phyloP scores from a whole-genome alignment of 2,888 invertebrate genomes.

The Lepidocyrtinus sp. region DNA sequence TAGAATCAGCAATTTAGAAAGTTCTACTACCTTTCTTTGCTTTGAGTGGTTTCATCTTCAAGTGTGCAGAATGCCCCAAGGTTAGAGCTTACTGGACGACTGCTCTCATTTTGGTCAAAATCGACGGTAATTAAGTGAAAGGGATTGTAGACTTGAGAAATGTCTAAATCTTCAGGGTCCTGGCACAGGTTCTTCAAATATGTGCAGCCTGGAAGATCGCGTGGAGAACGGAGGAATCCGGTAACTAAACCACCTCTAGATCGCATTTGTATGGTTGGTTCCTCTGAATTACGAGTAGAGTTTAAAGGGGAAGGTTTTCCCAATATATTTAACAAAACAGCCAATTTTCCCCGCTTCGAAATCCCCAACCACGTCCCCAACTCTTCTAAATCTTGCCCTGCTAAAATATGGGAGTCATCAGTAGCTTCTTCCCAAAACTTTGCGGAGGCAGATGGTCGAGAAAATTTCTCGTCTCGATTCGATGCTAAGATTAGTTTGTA shows the following conservation, averaged over 20 bases:
- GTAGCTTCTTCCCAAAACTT: constrained; percentile 75
- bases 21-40: no score
- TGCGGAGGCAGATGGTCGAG: neutral
- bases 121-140: constrained; percentile 65
- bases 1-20: no score
- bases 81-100: neutral
- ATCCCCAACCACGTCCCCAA: constrained; percentile 67
- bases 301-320: constrained; percentile 6
- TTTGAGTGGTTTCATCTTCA: no score
- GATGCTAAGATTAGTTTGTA: constrained; percentile 83
- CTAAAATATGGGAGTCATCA: constrained; percentile 73
- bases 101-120: neutral
- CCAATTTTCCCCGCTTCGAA: constrained; percentile 59
- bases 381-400: constrained; percentile 63
- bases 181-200: constrained; percentile 64
- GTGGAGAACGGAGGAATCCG: constrained; percentile 61
- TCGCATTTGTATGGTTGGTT: no score
- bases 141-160: constrained; percentile 44
- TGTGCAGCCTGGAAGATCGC: constrained; percentile 55
- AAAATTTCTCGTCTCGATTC: constrained; percentile 84
- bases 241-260: constrained; percentile 61
- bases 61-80: no score
- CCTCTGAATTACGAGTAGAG: no score
- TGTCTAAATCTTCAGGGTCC: constrained; percentile 55
- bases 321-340: constrained; percentile 60